Evolutionary conservation across 2,113 vertebrate species (phyloP), one percentile per base, ranked within the genome.

Genomic region (Amia ocellicauda): DNA sequence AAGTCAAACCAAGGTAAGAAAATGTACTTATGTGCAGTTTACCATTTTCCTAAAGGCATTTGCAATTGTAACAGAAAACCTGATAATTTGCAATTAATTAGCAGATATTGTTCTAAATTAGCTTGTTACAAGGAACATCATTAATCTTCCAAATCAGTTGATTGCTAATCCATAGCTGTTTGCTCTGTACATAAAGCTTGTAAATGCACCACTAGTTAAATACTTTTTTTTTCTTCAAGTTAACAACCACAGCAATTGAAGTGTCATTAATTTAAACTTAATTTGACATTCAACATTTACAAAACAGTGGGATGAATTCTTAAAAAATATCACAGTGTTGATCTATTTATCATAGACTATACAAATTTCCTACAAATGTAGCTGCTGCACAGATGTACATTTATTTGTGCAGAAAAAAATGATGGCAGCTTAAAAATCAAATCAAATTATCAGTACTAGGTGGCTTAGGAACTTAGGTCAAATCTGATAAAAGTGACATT

Each of bases 61-160:
- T 88, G 80, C 79, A 88, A 79, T 81, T 88, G 76, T 78, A 81
- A 84, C 79, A 89, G 85, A 87, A 86, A 88, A 83, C 79, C 85
- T 90, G 90, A 91, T 94, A 93, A 93, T 93, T 91, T 86, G 89
- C 89, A 94, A 98, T 98, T 94, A 96, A 97, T 96, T 95, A 91
- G 87, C 74, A 89, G 86, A 93, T 95, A 96, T 92, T 95, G 91
- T 94, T 91, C 91, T 92, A 97, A 96, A 98, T 97, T 94, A 94
- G 91, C 79, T 82, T 79, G 88, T 89, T 94, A 93, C 93, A 94
- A 85, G 90, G 84, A 72, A 78, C 91, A 86, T 85, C 92, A 92
- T 97, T 93, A 93, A 97, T 98, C 94, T 95, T 93, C 86, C 77
- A 86, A 85, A 74, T 82, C 81, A 88, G 85, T 80, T 93, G 95